Base-by-base conservation (phyloP, 2,888 invertebrate species). In the Sinodicranocentrus sp. region DNA sequence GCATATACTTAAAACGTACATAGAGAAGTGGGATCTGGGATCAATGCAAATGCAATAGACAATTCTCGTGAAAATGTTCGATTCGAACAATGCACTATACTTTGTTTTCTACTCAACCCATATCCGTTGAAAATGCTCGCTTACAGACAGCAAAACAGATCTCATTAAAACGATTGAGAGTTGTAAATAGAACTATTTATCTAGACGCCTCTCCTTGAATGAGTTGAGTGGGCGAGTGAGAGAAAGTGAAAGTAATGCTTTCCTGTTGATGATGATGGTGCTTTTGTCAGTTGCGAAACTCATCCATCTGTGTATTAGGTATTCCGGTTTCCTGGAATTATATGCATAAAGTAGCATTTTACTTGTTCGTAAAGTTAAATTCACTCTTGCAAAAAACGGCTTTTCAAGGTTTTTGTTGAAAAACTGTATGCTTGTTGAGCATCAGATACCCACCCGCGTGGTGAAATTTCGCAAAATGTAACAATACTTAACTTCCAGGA, bases 101-200 rank as follows among this genome's bases (percentile, higher is more conserved):
- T 57, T 57, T 39, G 13, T 39, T 39, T 13, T 5, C n/a, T n/a
- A n/a, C n/a, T n/a, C n/a, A n/a, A n/a, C n/a, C 39, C 6, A 39
- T 13, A 39, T 13, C 13, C 39, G 39, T 39, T 39, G 13, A 6
- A 13, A 8, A 6, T 39, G 44, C 54, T 19, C 39, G 39, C 13
- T 17, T 28, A 19, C 39, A 28, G 52, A 26, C 26, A 19, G 26
- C 76, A 65, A 21, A 54, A 67, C 76, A 73, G 73, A 82, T 73
- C 73, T 82, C 80, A 82, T 82, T 82, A 82, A 79, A 72, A 79
- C 79, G 72, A 79, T 79, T 79, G 79, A 79, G 72, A 67, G 67
- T 73, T 82, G 80, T 82, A 82, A 82, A 82, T 73, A 82, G 73
- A 82, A 73, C 73, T 73, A 82, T 82, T 82, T 82, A 82, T 82